Base-by-base conservation (phyloP, 2,888 invertebrate species). In the Ischnura elegans region DNA sequence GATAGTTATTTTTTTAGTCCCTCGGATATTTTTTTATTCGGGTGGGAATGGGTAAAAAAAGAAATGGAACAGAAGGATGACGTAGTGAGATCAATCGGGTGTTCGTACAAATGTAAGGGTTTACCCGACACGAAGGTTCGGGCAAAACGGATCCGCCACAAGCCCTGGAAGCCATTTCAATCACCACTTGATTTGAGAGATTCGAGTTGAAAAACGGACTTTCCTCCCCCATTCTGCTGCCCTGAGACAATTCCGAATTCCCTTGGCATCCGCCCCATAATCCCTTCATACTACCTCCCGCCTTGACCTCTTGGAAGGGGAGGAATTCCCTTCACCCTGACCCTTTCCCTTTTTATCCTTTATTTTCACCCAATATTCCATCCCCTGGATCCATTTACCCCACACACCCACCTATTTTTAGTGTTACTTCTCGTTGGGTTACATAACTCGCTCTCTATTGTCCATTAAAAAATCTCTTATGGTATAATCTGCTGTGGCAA, bases 181-280 rank as follows among this genome's bases (percentile, higher is more conserved):
- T 76, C 76, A 36, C 29, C 76, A 76, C 76, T 76, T 76, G 36
- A 76, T 76, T 29, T 76, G 76, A 76, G 76, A 36, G 76, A 5
- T n/a, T 13, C 2, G 36, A n/a, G 76, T 76, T 76, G 36, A 76
- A 76, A 76, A 76, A 76, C 76, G 76, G 10, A 76, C 76, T 76
- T 76, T 76, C 36, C 36, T 3, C 36, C 76, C 51, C 51, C 19
- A 6, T 19, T 19, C 51, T 13, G 13, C 47, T n/a, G n/a, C 47
- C 6, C 2, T 19, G 76, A 36, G 36, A n/a, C 86, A 2, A 25
- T n/a, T n/a, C n/a, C 45, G 25, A 6, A 43, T 45, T 45, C 86
- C 45, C 86, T 13, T 42, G 0, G 8, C 25, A 25, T 86, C 45
- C n/a, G 76, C n/a, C 86, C 86, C 43, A 46, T 43, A 43, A n/a